These are phyloP conservation scores for Seriola aureovittata DNA, from an alignment of 2,113 vertebrate species.

Conservation along the genomic window DNA sequence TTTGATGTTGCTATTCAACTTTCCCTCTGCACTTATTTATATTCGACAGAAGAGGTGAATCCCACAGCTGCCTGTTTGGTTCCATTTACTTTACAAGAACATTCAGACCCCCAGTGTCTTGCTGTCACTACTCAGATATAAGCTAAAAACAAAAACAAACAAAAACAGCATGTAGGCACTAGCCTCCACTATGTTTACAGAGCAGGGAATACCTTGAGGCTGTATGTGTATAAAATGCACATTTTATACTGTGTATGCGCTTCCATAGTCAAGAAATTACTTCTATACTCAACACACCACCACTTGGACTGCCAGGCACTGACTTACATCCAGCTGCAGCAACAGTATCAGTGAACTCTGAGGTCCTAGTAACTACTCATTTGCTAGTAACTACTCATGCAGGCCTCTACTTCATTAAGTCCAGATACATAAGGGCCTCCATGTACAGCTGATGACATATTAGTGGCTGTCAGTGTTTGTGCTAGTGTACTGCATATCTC, in stretches of 20 bases:
- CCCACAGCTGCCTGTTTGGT: constrained; percentile 8
- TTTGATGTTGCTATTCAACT: neutral
- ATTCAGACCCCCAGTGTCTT: constrained; percentile 18
- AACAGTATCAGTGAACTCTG: constrained; percentile 9
- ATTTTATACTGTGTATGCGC: constrained; percentile 25
- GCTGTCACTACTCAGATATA: constrained; percentile 13
- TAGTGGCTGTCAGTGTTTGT: neutral
- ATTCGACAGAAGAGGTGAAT: constrained; percentile 20
- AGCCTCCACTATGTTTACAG: constrained; percentile 38
- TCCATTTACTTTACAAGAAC: constrained; percentile 13
- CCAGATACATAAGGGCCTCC: neutral
- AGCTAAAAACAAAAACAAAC: constrained; percentile 43
- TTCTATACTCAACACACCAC: neutral
- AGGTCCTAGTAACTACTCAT: neutral
- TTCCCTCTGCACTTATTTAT: neutral
- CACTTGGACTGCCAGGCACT: neutral
- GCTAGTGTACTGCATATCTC: neutral
- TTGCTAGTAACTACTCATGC: neutral
- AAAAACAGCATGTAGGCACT: constrained; percentile 38
- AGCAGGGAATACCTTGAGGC: constrained; percentile 11
- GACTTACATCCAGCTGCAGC: neutral
- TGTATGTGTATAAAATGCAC: constrained; percentile 15
- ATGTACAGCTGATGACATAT: neutral
- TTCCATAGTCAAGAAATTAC: constrained; percentile 16
- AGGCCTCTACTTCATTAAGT: neutral